phyloP scores from a whole-genome alignment of 2,797 vertebrate species.

The Sebastes cheni region DNA sequence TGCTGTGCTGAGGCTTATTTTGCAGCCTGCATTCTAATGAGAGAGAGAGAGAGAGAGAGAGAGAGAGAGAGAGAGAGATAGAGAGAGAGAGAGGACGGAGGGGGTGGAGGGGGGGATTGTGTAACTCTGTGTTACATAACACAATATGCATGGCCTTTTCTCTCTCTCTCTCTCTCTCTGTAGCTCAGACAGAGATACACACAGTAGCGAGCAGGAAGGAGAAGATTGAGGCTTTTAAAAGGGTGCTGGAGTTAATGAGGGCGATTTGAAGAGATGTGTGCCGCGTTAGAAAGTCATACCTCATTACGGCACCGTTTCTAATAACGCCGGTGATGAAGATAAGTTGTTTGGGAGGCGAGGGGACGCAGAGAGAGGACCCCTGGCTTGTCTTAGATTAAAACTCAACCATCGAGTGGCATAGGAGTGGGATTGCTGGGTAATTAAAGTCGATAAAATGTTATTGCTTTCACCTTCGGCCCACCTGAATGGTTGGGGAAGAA shows the following conservation, averaged over 20 bases:
- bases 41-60: not conserved
- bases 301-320: slow-evolving; percentile 64
- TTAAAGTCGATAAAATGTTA: slow-evolving; percentile 72
- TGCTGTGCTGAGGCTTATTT: slow-evolving; percentile 59
- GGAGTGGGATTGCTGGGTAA: slow-evolving; percentile 60
- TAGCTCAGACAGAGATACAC: slow-evolving; percentile 38
- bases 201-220: slow-evolving; percentile 20
- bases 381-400: slow-evolving; percentile 69
- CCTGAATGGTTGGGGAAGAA: slow-evolving; percentile 10
- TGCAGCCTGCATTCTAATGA: slow-evolving; percentile 75
- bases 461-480: slow-evolving; percentile 49
- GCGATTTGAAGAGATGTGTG: slow-evolving; percentile 57
- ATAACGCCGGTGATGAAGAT: slow-evolving; percentile 56
- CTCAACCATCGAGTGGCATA: slow-evolving; percentile 52
- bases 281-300: slow-evolving; percentile 62
- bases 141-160: slow-evolving; percentile 61
- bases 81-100: slow-evolving; percentile 16
- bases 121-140: slow-evolving; percentile 79
- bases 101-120: slow-evolving; percentile 56
- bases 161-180: slow-evolving; percentile 33
- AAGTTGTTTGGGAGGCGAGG: slow-evolving; percentile 61
- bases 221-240: slow-evolving; percentile 44
- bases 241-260: slow-evolving; percentile 73
- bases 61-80: no score
- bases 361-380: slow-evolving; percentile 41